Evolutionary conservation across 2,888 invertebrate species (phyloP), one percentile per base, ranked within the genome.

Genomic region (Cremastobaeus sp.): DNA sequence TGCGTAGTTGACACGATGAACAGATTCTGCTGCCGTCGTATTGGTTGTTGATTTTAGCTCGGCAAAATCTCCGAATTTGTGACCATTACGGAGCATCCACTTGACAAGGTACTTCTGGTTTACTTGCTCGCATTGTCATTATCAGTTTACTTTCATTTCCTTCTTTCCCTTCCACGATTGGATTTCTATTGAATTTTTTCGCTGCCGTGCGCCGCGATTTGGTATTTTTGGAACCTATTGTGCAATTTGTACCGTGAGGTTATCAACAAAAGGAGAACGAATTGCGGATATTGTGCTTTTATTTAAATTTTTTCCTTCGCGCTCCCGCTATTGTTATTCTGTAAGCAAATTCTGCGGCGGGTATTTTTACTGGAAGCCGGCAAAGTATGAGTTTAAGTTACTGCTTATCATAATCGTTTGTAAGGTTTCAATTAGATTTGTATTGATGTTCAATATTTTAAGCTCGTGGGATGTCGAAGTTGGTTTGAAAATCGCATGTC

Each of bases 301-400:
- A 35, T 35, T 35, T 35, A 4, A 5, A 35, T 12, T 2, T 35
- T 12, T 12, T 35, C n/a, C n/a, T n/a, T n/a, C n/a, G n/a, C n/a
- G n/a, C n/a, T n/a, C n/a, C 3, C 14, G 12, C 3, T 35, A 12
- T 2, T 12, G 3, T 35, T 2, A 12, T 35, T 3, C 3, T 35
- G 35, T 14, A 12, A 35, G 3, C 8, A 9, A 47, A 47, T 30
- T 47, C 47, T 47, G 14, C 17, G 17, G 1, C 34, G 34, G 35
- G n/a, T 21, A 14, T 54, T 54, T 54, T 54, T 54, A 39, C 18
- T 30, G 28, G 57, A 57, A 57, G 57, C 57, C 45, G 59, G 28
- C 35, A 35, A 59, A 59, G 35, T 59, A 45, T 47, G 15, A 9
- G 43, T 2, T 8, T 55, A 43, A 43, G 30, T 34, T 21, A 1